Base-by-base conservation (phyloP, 2,113 vertebrate genomes). In the Coptodon rendalli region DNA sequence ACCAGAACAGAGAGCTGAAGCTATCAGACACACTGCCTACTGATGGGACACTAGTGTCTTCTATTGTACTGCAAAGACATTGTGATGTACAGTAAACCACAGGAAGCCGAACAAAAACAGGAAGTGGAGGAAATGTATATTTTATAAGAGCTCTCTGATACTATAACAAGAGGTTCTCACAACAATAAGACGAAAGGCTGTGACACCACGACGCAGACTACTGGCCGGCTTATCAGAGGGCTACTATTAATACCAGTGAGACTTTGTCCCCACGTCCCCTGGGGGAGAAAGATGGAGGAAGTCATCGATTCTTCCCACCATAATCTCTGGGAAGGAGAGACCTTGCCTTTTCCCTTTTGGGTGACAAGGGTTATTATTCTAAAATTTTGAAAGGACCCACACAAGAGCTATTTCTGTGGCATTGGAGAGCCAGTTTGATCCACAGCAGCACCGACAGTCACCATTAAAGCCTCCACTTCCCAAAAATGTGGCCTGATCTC, bases 271-370 rank as follows among this genome's bases (percentile, higher is more conserved):
- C 57, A 52, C 80, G 82, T 93, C 93, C 90, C 93, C 83, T 76
- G 92, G 91, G 94, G 88, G 90, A 88, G 84, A 92, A 87, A 36
- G 43, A 86, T 50, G 86, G 89, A 96, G 95, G 93, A 96, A 96
- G 94, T 95, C 87, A 96, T 96, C 9, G 93, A 96, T 96, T 96
- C 94, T 96, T 96, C 93, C 94, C 95, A 96, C 92, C 89, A 94
- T 86, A 85, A 86, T 89, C 86, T 94, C 93, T 94, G 93, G 93
- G 93, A 96, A 95, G 93, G 85, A 92, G 82, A 85, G 82, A 86
- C 54, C 76, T 85, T 90, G 84, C 83, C 76, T 91, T 94, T 95
- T 93, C 93, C 93, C 66, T 85, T 94, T 94, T 89, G 82, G 91
- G 66, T 92, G 89, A 94, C 38, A 13, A 85, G 87, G 83, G 87